These are phyloP conservation scores for Malurus melanocephalus DNA, from an alignment of 2,113 vertebrate genomes.

Conservation along the genomic window DNA sequence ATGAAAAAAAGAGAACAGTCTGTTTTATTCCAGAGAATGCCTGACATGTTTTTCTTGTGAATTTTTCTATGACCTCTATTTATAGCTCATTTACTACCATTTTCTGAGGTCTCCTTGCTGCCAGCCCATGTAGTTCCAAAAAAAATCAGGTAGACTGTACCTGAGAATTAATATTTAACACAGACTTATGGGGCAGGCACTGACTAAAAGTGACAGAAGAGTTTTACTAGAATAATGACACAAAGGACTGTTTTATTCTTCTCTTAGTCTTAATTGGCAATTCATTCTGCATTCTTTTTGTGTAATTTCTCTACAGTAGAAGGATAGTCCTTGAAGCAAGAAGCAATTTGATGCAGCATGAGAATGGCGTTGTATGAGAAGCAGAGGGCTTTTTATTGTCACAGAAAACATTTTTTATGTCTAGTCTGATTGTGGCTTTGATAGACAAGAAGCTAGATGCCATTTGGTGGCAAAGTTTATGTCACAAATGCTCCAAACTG, in stretches of 20 bases:
- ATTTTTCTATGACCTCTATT: background rate
- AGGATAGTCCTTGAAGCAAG: constrained; percentile 27
- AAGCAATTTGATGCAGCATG: background rate
- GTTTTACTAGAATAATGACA: background rate
- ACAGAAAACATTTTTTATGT: background rate
- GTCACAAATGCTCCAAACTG: background rate
- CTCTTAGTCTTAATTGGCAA: constrained; percentile 6
- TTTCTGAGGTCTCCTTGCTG: background rate
- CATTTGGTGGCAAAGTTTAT: background rate
- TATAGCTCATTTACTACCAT: background rate
- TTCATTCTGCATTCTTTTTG: background rate
- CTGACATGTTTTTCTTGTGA: background rate
- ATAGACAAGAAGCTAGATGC: background rate
- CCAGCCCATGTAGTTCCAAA: background rate
- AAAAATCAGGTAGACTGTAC: background rate
- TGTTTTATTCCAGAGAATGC: background rate
- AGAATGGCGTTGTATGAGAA: background rate
- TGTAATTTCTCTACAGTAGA: constrained; percentile 3
- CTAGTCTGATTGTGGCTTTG: background rate
- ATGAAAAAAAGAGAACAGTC: background rate
- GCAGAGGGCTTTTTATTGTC: background rate
- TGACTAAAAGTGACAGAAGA: background rate
- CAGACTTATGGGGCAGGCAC: background rate
- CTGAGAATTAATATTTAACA: background rate
- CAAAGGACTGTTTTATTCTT: background rate